Percentiles rank a stretch among this genome's conserved stretches.
Conservation (phyloP, 1,140 invertebrate genomes). For the Diachasma alloeum region DNA sequence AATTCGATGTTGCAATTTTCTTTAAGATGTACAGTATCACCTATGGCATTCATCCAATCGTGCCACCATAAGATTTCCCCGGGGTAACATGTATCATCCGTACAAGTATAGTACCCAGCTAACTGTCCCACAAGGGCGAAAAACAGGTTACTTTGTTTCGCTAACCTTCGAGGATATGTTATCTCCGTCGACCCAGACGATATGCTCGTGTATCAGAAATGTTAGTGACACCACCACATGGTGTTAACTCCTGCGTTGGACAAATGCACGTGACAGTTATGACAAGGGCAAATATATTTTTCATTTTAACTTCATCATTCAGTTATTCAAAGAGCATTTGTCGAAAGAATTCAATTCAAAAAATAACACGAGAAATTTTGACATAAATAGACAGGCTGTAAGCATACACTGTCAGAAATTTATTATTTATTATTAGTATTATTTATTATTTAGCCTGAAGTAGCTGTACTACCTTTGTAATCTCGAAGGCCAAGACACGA, state of each 20-base stretch:
- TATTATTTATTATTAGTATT: too few relatives aligned
- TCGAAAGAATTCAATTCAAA: not conserved
- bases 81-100: conserved; percentile 56
- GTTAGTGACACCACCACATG: not conserved
- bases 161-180: not conserved
- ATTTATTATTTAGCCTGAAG: too few relatives aligned
- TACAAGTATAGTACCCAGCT: conserved; percentile 28
- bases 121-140: conserved; percentile 28
- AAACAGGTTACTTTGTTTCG: conserved; percentile 30
- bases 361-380: too few relatives aligned
- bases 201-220: not conserved
- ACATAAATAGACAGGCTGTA: too few relatives aligned
- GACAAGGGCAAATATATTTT: conserved; percentile 11
- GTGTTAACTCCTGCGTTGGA: not conserved
- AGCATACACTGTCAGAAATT: too few relatives aligned
- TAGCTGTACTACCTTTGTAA: too few relatives aligned
- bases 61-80: conserved; percentile 59
- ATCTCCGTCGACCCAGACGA: not conserved
- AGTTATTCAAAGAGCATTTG: not conserved
- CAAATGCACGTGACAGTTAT: conserved; percentile 20
- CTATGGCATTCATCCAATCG: conserved; percentile 28
- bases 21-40: not conserved
- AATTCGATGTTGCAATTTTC: not conserved
- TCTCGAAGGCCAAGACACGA: too few relatives aligned
- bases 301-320: not conserved